A percentile compares a stretch with the other conserved stretches of the same genome.
Conservation (phyloP, 2,888 invertebrate genomes). For the Lomographa bimaculata region DNA sequence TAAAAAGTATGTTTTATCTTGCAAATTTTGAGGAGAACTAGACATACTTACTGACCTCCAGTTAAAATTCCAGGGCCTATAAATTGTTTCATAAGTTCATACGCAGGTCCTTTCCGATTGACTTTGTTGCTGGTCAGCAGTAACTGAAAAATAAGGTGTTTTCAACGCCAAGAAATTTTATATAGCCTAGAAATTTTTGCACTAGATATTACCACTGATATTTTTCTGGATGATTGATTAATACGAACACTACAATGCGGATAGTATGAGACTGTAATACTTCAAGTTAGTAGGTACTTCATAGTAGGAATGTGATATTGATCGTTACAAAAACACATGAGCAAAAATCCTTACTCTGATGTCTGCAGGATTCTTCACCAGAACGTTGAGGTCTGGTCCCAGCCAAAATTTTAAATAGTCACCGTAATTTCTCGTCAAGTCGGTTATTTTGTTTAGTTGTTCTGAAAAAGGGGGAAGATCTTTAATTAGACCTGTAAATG, state of each 20-base stretch:
- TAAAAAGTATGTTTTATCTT: too few relatives aligned
- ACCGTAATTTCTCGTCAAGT: conserved; percentile 48
- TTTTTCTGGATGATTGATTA: too few relatives aligned
- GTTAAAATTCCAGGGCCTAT: conserved; percentile 62
- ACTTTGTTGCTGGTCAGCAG: conserved; percentile 63
- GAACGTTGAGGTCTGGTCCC: conserved; percentile 63
- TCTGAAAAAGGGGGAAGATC: conserved; percentile 29
- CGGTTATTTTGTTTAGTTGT: conserved; percentile 35
- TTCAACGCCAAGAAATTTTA: too few relatives aligned
- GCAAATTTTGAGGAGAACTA: too few relatives aligned
- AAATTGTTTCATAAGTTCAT: conserved; percentile 47
- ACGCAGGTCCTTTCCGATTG: conserved; percentile 62
- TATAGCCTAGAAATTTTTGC: too few relatives aligned
- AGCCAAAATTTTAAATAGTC: conserved; percentile 63
- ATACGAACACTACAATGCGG: too few relatives aligned
- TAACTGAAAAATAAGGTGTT: conserved; percentile 43
- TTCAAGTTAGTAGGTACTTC: too few relatives aligned
- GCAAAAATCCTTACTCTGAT: conserved; percentile 58
- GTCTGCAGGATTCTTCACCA: conserved; percentile 60
- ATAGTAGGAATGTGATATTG: too few relatives aligned
- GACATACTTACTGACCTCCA: conserved; percentile 66
- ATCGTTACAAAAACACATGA: too few relatives aligned
- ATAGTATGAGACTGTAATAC: too few relatives aligned
- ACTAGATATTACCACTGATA: too few relatives aligned
- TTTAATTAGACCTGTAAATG: too few relatives aligned